phyloP scores from a whole-genome alignment of 2,888 invertebrate species.

The Meteorus colon region DNA sequence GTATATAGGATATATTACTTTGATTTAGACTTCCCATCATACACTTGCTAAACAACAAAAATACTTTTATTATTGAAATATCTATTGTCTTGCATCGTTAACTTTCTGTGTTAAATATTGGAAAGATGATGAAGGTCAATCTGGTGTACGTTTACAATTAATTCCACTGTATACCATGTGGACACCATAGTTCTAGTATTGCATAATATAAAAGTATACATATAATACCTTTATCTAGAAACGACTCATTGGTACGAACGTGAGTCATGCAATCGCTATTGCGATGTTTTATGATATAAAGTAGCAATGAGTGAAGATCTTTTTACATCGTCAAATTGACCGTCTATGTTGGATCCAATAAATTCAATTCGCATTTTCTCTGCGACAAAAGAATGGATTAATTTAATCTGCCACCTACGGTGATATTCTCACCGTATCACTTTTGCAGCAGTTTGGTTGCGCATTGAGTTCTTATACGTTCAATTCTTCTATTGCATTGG shows the following conservation, averaged over 20 bases:
- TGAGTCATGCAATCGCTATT: constrained; percentile 32
- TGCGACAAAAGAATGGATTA: constrained; percentile 22
- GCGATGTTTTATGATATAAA: constrained; percentile 7
- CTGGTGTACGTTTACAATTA: constrained; percentile 44
- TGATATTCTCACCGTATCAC: background rate
- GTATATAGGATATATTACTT: background rate
- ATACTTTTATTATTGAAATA: background rate
- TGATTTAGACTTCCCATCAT: background rate
- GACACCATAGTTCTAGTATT: constrained; percentile 22
- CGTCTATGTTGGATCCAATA: constrained; percentile 4
- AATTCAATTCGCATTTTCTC: constrained; percentile 6
- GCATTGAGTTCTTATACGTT: background rate
- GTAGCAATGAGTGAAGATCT: constrained; percentile 17
- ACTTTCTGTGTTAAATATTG: constrained; percentile 29
- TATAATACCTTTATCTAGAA: constrained; percentile 8
- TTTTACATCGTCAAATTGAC: constrained; percentile 12
- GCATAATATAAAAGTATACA: constrained; percentile 31
- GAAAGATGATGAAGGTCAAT: constrained; percentile 46
- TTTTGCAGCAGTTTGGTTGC: background rate
- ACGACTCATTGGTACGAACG: constrained; percentile 6
- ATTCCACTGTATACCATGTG: constrained; percentile 29
- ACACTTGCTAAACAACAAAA: background rate
- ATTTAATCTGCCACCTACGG: constrained; percentile 11
- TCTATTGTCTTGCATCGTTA: constrained; percentile 28
- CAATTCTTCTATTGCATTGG: background rate